phyloP scores from a whole-genome alignment of 2,797 vertebrate genomes.

The Nothura maculosa region DNA sequence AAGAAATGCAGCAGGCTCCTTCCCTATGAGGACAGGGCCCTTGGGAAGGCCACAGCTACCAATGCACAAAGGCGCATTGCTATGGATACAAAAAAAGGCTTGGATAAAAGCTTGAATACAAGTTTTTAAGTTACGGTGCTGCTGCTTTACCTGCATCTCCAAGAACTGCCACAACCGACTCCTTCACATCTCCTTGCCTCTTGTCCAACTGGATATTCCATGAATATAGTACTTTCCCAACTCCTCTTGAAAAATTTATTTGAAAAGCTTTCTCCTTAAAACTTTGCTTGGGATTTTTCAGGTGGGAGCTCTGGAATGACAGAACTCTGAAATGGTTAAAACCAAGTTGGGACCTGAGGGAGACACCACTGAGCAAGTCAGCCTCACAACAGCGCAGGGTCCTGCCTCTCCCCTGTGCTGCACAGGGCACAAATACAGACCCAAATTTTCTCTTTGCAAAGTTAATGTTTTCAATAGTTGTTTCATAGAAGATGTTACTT shows the following conservation, averaged over 20 bases:
- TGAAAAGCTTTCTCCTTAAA: not conserved
- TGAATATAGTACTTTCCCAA: not conserved
- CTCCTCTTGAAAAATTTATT: not conserved
- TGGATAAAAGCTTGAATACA: too few relatives aligned
- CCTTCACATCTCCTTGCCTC: not conserved
- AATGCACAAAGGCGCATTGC: not conserved
- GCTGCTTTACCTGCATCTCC: not conserved
- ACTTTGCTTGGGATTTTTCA: not conserved
- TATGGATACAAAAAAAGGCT: too few relatives aligned
- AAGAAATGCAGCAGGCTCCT: not conserved
- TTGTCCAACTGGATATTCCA: not conserved
- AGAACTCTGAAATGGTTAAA: not conserved
- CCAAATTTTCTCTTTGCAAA: not conserved
- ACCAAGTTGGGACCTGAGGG: not conserved
- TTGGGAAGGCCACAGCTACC: not conserved
- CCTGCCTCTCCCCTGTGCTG: not conserved
- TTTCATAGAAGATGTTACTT: not conserved
- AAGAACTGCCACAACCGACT: not conserved
- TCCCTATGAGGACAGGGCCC: not conserved
- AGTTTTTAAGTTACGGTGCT: not conserved
- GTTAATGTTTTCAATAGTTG: not conserved
- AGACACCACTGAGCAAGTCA: not conserved
- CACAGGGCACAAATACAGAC: not conserved
- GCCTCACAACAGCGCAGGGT: not conserved
- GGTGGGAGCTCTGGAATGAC: not conserved